phyloP scores from a whole-genome alignment of 1,140 invertebrate genomes.

The Atta cephalotes region DNA sequence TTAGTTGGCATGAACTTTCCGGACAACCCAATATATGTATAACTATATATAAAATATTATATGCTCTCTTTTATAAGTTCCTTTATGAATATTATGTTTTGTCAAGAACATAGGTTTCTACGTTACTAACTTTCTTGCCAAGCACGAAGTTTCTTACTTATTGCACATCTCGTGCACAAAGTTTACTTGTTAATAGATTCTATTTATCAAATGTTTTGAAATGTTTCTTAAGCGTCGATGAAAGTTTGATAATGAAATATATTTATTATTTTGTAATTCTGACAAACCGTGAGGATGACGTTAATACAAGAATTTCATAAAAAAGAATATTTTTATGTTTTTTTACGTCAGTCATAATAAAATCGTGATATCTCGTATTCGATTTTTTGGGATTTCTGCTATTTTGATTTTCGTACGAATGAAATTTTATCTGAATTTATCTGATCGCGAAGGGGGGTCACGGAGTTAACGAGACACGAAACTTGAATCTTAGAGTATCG shows the following conservation, averaged over 20 bases:
- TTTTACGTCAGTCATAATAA: background rate
- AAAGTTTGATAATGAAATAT: background rate
- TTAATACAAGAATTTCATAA: background rate
- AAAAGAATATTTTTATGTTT: background rate
- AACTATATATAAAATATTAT: background rate
- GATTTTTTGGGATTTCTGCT: background rate
- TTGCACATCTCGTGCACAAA: background rate
- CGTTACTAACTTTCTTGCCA: background rate
- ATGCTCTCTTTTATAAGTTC: background rate
- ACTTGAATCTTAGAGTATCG: conserved; percentile 39
- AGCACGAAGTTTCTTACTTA: background rate
- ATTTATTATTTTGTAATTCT: background rate
- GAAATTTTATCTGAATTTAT: conserved; percentile 45
- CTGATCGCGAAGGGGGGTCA: conserved; percentile 22
- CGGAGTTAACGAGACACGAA: conserved; percentile 52
- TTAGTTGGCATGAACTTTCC: too few relatives aligned
- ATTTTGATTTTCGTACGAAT: background rate
- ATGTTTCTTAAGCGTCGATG: background rate
- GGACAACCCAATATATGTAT: too few relatives aligned
- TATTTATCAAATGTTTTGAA: background rate
- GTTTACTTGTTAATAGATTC: background rate
- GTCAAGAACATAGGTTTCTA: background rate
- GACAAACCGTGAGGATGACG: background rate
- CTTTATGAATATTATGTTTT: background rate
- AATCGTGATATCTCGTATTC: background rate